These are phyloP conservation scores for Acrobasis suavella DNA, from an alignment of 2,888 invertebrate genomes.

Conservation along the genomic window DNA sequence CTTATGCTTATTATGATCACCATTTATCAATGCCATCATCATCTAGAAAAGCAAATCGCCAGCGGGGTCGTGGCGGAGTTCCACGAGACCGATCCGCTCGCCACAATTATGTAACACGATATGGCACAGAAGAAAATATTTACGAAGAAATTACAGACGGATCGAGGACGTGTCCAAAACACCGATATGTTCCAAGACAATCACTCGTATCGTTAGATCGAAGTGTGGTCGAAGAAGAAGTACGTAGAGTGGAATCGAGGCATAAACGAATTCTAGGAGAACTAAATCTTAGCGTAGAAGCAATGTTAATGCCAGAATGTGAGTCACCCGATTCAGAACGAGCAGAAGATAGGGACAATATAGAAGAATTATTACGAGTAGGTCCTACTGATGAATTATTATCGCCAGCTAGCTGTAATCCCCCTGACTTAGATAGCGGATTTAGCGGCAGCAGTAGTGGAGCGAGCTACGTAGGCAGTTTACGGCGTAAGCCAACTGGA, in stretches of 20 bases:
- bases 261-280: slow-evolving; percentile 93
- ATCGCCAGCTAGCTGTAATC: slow-evolving; percentile 85
- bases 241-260: slow-evolving; percentile 90
- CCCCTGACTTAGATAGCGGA: slow-evolving; percentile 89
- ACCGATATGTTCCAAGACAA: slow-evolving; percentile 76
- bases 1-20: slow-evolving; percentile 92
- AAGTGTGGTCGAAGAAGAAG: slow-evolving; percentile 91
- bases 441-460: slow-evolving; percentile 93
- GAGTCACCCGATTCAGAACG: slow-evolving; percentile 85
- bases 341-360: slow-evolving; percentile 83
- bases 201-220: slow-evolving; percentile 86
- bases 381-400: slow-evolving; percentile 88
- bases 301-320: slow-evolving; percentile 93
- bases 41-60: slow-evolving; percentile 71
- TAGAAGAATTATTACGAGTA: slow-evolving; percentile 85
- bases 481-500: slow-evolving; percentile 81
- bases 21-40: slow-evolving; percentile 85
- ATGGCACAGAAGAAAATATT: slow-evolving; percentile 93
- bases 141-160: slow-evolving; percentile 91
- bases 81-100: slow-evolving; percentile 74
- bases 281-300: slow-evolving; percentile 93
- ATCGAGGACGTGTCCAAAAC: slow-evolving; percentile 75
- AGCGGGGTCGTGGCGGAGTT: slow-evolving; percentile 69
- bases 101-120: slow-evolving; percentile 89
- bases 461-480: slow-evolving; percentile 89